A percentile compares a stretch with the other conserved stretches of the same genome.
phyloP scores from a whole-genome alignment of 2,113 vertebrate genomes.

The Mirounga angustirostris region DNA sequence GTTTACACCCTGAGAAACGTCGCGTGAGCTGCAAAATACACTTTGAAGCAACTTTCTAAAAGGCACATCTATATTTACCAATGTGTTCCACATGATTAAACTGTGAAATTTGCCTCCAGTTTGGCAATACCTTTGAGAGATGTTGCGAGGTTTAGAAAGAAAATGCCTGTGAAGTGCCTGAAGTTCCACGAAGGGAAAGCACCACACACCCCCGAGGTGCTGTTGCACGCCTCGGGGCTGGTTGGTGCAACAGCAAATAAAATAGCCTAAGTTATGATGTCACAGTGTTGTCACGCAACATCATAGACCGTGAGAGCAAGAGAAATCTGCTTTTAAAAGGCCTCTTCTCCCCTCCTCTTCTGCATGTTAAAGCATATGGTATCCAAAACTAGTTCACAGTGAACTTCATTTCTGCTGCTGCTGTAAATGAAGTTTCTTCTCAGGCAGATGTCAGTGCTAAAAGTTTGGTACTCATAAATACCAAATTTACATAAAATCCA shows the following conservation, averaged over 20 bases:
- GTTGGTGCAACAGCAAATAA: conserved; percentile 71
- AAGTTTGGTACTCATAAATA: conserved; percentile 85
- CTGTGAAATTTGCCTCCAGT: conserved; percentile 84
- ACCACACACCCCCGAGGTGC: conserved; percentile 49
- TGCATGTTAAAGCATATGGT: conserved; percentile 81
- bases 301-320: conserved; percentile 73
- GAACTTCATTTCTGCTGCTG: conserved; percentile 83
- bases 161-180: conserved; percentile 77
- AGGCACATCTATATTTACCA: conserved; percentile 87
- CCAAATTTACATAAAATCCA: conserved; percentile 86
- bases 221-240: not conserved
- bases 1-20: conserved; percentile 81
- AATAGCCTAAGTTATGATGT: conserved; percentile 75
- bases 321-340: conserved; percentile 72
- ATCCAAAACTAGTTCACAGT: conserved; percentile 82
- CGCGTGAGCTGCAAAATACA: conserved; percentile 82
- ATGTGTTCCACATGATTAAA: conserved; percentile 86
- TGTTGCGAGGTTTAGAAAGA: conserved; percentile 81
- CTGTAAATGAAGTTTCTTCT: conserved; percentile 82
- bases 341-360: conserved; percentile 53
- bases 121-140: conserved; percentile 85
- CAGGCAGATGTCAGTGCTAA: conserved; percentile 85
- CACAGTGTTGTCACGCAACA: conserved; percentile 81
- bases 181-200: conserved; percentile 48
- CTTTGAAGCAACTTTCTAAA: conserved; percentile 84